phyloP scores from a whole-genome alignment of 2,797 vertebrate species.

The Meda fulgida region DNA sequence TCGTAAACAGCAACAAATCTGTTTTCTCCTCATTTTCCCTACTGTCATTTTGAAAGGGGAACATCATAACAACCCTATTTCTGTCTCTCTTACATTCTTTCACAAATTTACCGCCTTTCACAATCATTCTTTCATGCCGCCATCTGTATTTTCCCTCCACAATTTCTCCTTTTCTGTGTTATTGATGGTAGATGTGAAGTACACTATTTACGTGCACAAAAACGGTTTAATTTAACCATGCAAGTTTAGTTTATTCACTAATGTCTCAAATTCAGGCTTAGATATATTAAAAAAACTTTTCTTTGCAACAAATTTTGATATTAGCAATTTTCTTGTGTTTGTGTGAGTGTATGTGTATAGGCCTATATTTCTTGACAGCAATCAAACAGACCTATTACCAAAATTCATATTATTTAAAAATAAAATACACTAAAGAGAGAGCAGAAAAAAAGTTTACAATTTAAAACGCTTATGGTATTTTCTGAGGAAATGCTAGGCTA shows the following conservation, averaged over 20 bases:
- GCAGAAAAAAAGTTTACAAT: not conserved
- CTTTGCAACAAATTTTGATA: too few species aligned
- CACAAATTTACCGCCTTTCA: constrained; percentile 6
- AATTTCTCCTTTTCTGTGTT: not conserved
- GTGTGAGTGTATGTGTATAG: not conserved
- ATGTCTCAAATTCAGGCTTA: not conserved
- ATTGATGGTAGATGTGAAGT: not conserved
- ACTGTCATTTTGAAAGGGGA: constrained; percentile 11
- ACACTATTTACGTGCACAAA: not conserved
- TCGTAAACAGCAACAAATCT: not conserved
- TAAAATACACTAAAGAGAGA: not conserved
- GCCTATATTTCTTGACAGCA: not conserved
- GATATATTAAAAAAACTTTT: too few species aligned
- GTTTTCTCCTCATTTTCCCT: not conserved
- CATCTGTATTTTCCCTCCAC: constrained; percentile 7
- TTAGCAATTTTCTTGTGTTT: too few species aligned
- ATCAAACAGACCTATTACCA: not conserved
- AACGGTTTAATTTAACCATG: not conserved
- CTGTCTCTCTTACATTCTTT: not conserved
- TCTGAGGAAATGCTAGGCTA: not conserved
- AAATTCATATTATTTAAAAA: not conserved
- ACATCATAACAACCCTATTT: not conserved
- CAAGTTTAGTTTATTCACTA: not conserved
- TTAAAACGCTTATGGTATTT: not conserved
- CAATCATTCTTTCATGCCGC: not conserved